Evolutionary conservation across 2,797 vertebrate species (phyloP).

Genomic region (Emys orbicularis): DNA sequence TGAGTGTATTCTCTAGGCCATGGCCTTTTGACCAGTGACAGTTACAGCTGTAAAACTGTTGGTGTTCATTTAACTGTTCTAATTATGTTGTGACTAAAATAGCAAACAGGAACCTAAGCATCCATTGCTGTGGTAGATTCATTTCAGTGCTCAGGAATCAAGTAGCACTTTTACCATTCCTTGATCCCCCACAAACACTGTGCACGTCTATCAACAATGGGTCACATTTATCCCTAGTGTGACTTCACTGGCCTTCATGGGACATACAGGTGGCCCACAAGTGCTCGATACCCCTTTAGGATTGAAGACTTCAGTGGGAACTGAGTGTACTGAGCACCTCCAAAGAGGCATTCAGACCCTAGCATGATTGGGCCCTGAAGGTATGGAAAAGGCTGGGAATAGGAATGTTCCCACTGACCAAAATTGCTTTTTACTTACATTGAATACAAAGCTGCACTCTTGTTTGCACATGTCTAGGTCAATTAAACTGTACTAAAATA

Average conservation of each 20-base stretch:
- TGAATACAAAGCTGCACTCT: not conserved
- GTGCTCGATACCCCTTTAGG: not conserved
- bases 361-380: not conserved
- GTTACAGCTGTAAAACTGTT: not conserved
- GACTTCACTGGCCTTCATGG: not conserved
- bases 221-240: not conserved
- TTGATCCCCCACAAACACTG: not conserved
- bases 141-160: not conserved
- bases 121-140: not conserved
- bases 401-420: not conserved
- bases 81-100: not conserved
- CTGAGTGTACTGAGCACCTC: not conserved
- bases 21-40: accelerated
- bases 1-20: accelerated
- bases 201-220: not conserved
- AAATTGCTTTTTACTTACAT: not conserved
- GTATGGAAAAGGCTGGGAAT: not conserved
- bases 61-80: not conserved
- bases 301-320: accelerated
- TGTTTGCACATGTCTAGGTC: not conserved
- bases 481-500: not conserved
- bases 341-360: not conserved
- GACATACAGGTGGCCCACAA: not conserved
- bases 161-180: not conserved
- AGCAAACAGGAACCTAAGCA: not conserved